Percentiles rank a stretch among this genome's conserved stretches.
Evolutionary conservation across 2,888 invertebrate species (phyloP).

Genomic region (Agrochola macilenta): DNA sequence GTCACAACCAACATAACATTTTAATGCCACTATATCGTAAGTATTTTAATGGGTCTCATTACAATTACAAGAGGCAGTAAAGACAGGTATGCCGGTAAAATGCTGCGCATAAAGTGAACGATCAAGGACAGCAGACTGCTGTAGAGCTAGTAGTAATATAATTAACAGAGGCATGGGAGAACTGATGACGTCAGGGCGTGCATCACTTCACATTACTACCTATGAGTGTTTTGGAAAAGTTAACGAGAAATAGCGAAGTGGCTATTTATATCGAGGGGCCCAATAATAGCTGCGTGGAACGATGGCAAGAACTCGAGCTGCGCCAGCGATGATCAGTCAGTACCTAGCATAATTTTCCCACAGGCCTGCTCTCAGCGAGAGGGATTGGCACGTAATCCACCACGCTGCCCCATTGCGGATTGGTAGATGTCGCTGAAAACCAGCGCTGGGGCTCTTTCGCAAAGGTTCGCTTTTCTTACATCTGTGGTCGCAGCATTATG

Average conservation of each 20-base stretch:
- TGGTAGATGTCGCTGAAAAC: neutral
- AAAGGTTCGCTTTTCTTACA: no score
- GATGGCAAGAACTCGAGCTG: neutral
- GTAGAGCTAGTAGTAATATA: slow-evolving; percentile 53
- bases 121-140: slow-evolving; percentile 50
- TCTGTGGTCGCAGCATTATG: no score
- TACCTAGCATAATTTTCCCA: neutral
- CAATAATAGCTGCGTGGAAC: neutral
- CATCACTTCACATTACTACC: slow-evolving; percentile 13
- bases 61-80: slow-evolving; percentile 28
- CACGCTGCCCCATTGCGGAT: neutral
- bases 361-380: neutral
- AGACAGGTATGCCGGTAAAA: slow-evolving; percentile 35
- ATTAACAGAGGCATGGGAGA: slow-evolving; percentile 54
- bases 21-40: neutral
- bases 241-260: slow-evolving; percentile 4
- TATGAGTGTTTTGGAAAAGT: slow-evolving; percentile 38
- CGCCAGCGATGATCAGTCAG: neutral
- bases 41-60: slow-evolving; percentile 21
- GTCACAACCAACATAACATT: neutral
- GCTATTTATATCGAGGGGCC: slow-evolving; percentile 8
- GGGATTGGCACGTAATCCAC: neutral
- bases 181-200: slow-evolving; percentile 29
- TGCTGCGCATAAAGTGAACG: slow-evolving; percentile 38
- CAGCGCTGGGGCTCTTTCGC: no score